Base-by-base conservation (phyloP, 2,888 invertebrate genomes). In the Baccha elongata region DNA sequence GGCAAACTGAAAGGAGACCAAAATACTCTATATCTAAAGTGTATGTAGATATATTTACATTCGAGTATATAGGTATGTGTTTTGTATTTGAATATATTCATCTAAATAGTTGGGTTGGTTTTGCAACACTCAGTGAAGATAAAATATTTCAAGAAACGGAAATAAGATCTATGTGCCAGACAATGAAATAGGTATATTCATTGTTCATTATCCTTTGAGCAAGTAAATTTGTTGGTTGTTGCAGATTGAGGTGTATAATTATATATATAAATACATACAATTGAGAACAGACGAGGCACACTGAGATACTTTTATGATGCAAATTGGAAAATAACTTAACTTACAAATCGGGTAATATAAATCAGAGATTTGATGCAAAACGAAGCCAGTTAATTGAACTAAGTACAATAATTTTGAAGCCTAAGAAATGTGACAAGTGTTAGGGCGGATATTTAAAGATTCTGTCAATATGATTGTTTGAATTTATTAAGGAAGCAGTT, bases 111-210 rank as follows among this genome's bases (percentile, higher is more conserved):
- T 26, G 48, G 26, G 48, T 50, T 26, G 15, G 32, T 32, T 50
- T 26, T 29, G 52, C 17, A 52, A 29, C 50, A 13, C 15, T 40
- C 15, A 40, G 29, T 8, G 8, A 53, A 53, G 53, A 21, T 19
- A 55, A 21, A 6, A 32, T 46, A 48, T 37, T 48, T 40, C 40
- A 23, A 55, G 44, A 48, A 64, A 42, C 71, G 76, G 72, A 76
- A 76, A 81, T 81, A 64, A 80, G 75, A 81, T 81, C 81, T 75
- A 81, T 81, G 75, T 71, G 81, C 67, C 76, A 83, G 76, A 83
- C 81, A 83, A 83, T 75, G 81, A 71, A 75, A 81, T 76, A n/a
- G n/a, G n/a, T n/a, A 71, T 76, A 76, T 78, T 78, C 72, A 46
- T 55, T 55, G 32, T 72, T 72, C 72, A 74, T 80, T 80, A 80